Evolutionary conservation across 2,113 vertebrate species (phyloP).

Genomic region (Ochotona princeps): DNA sequence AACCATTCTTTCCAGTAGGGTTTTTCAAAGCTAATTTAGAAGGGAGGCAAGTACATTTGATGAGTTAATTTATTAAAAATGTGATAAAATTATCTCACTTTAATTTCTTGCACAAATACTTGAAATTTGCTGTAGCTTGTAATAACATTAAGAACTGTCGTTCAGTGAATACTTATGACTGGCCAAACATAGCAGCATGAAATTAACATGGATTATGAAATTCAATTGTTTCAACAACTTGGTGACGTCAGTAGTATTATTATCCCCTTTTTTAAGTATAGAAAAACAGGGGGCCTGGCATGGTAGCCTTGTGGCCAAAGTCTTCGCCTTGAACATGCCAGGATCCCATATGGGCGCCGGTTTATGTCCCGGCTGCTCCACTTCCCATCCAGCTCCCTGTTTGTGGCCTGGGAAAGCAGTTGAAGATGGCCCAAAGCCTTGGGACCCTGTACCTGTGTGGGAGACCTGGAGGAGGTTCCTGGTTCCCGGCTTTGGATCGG

Average conservation of each 20-base stretch:
- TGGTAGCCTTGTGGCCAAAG: too few relatives aligned
- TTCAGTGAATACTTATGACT: constrained; percentile 1
- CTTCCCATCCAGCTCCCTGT: too few relatives aligned
- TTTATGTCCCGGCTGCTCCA: too few relatives aligned
- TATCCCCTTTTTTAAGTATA: neutral
- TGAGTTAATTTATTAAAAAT: constrained; percentile 45
- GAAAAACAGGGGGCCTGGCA: too few relatives aligned
- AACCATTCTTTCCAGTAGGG: neutral
- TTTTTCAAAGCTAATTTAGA: constrained; percentile 56
- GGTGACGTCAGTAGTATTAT: neutral
- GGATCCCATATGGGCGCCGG: too few relatives aligned
- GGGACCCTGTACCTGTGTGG: too few relatives aligned
- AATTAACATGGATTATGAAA: neutral
- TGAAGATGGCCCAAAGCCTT: too few relatives aligned
- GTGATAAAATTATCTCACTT: neutral
- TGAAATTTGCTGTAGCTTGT: constrained; percentile 8
- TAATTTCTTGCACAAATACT: constrained; percentile 38
- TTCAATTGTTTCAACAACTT: neutral
- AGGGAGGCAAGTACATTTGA: neutral
- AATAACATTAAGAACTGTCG: constrained; percentile 34
- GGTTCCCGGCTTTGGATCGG: too few relatives aligned
- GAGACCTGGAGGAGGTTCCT: too few relatives aligned
- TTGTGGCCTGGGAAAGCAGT: too few relatives aligned
- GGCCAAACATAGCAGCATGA: neutral
- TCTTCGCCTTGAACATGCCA: too few relatives aligned